Base-by-base conservation (phyloP, 2,888 invertebrate genomes). In the Phaedon cochleariae region DNA sequence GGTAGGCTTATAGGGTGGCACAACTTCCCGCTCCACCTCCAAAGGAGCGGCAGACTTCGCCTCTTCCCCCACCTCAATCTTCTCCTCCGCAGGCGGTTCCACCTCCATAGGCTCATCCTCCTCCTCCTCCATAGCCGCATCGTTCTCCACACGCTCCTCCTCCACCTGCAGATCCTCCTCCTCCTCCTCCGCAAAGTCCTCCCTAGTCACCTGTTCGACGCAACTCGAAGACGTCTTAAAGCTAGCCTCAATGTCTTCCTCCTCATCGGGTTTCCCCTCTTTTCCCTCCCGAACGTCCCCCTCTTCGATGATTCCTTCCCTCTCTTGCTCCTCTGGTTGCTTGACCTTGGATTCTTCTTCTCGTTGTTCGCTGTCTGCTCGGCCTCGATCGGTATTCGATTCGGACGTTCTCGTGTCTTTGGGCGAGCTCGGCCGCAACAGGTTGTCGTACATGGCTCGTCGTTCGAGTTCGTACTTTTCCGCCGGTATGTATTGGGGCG, bases 381-480 rank as follows among this genome's bases (percentile, higher is more conserved):
- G n/a, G 20, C 46, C 26, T 3, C 15, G 37, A 17, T 60, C 53
- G 34, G 29, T 48, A 31, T 59, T 68, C 9, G 66, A 64, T 51
- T 72, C 67, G 1, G 62, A 55, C 29, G 62, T 66, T 0, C 29
- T n/a, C n/a, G 58, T 48, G 7, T 68, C 59, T 55, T 70, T 67
- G 18, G 80, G 79, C 15, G 78, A 77, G 64, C 76, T 80, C 17
- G 82, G 80, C 60, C 81, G 80, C 22, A 84, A 70, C 55, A 84
- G 74, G 73, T 82, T 84, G 67, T 82, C 84, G 68, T 84, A 84
- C 76, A 84, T 78, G 2, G 84, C 84, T 67, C 79, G 82, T 1
- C 84, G 77, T 73, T 85, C 84, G 37, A 84, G 72, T 71, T 84
- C 84, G 71, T 84, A 84, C 67, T 84, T 83, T 71, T 85, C 84